Conservation (phyloP, 2,113 vertebrate species). For the Cyanistes caeruleus region DNA sequence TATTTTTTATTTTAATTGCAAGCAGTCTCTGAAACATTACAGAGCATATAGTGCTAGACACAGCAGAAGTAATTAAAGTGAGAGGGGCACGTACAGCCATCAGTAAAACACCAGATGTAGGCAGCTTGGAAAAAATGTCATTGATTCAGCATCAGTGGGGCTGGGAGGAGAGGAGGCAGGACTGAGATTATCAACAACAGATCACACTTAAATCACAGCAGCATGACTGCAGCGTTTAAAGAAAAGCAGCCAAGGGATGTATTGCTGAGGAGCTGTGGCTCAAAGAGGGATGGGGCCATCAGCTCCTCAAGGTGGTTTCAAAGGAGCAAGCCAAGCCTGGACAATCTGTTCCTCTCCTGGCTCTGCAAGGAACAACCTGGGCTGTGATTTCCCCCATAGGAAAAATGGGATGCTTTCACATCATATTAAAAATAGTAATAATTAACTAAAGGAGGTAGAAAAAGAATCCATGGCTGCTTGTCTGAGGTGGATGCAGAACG, state of each 20-base stretch:
- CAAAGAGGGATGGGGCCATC: background rate
- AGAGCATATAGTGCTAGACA: slow-evolving; percentile 69
- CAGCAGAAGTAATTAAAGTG: slow-evolving; percentile 77
- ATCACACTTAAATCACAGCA: background rate
- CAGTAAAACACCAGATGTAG: slow-evolving; percentile 72
- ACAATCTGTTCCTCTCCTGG: background rate
- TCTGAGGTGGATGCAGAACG: background rate
- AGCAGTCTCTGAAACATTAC: slow-evolving; percentile 70
- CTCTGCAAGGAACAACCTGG: background rate
- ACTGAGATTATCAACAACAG: background rate
- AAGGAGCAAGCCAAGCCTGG: background rate
- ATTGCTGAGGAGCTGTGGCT: background rate
- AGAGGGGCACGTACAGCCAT: slow-evolving; percentile 65
- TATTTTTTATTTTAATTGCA: slow-evolving; percentile 77
- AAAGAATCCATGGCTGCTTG: background rate
- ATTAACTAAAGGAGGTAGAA: background rate
- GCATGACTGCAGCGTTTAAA: background rate
- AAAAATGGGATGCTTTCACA: background rate
- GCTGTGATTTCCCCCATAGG: rapidly evolving
- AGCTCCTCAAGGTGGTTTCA: background rate
- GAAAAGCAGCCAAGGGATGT: background rate
- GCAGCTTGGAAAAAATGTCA: slow-evolving; percentile 70
- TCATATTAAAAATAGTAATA: background rate
- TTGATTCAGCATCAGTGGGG: slow-evolving; percentile 50
- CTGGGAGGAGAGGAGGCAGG: background rate